Conservation (phyloP, 2,797 vertebrate species). For the Siniperca undulata region DNA sequence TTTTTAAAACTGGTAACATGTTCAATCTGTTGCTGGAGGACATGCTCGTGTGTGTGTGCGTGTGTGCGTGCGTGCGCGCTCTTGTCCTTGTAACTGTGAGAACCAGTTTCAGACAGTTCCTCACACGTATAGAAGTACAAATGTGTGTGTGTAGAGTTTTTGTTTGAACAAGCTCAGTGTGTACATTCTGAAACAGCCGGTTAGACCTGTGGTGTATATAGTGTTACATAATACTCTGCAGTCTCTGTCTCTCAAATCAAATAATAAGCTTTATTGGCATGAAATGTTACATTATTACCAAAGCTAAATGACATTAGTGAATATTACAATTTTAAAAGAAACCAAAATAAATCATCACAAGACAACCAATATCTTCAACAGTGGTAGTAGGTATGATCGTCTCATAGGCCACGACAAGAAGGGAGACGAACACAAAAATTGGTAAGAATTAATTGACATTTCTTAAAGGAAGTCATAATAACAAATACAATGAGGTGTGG, state of each 20-base stretch:
- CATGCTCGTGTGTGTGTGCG: not conserved
- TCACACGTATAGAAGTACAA: not conserved
- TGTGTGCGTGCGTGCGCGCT: not conserved
- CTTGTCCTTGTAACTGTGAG: not conserved
- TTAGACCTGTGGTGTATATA: constrained; percentile 18
- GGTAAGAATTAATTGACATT: no score
- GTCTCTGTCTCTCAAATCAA: not conserved
- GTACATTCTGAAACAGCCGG: constrained; percentile 25
- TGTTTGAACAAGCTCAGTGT: constrained; percentile 27
- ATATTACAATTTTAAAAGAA: no score
- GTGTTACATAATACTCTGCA: constrained; percentile 1
- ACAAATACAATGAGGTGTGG: not conserved
- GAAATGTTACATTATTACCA: not conserved
- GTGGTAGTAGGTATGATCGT: no score
- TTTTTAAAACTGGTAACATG: not conserved
- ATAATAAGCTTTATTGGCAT: not conserved
- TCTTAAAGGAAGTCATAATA: no score
- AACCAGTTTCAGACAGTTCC: not conserved
- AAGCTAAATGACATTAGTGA: not conserved
- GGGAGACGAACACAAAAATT: no score
- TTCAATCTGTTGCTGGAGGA: not conserved
- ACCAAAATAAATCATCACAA: no score
- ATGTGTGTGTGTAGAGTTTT: not conserved
- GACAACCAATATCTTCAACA: no score
- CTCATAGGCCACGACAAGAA: no score